Evolutionary conservation across 2,888 invertebrate genomes (phyloP).

Genomic region (Prostheceraeus crozeri): DNA sequence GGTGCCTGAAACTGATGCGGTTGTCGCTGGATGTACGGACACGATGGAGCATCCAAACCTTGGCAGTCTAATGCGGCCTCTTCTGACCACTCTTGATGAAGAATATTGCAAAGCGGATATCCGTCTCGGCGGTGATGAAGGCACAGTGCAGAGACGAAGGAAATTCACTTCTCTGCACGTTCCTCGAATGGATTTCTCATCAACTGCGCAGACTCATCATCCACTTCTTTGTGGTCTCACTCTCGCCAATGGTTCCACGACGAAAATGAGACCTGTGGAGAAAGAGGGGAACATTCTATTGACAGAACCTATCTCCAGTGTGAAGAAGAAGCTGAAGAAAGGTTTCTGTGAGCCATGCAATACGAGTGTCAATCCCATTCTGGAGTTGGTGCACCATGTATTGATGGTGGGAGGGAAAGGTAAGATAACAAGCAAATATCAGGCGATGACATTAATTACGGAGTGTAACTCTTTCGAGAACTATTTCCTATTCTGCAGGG

Average conservation of each 20-base stretch:
- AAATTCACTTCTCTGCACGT: too few species aligned
- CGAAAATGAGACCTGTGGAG: too few species aligned
- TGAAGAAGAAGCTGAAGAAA: constrained; percentile 81
- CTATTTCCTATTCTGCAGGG: too few species aligned
- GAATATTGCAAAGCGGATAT: constrained; percentile 95
- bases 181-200: too few species aligned
- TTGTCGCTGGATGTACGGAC: constrained; percentile 61
- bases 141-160: too few species aligned
- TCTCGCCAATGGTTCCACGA: too few species aligned
- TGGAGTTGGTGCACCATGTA: constrained; percentile 86
- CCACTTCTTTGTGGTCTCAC: too few species aligned
- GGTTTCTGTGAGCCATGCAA: constrained; percentile 52
- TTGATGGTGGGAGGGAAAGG: constrained; percentile 76
- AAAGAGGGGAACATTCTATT: too few species aligned
- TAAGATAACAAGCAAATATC: constrained; percentile 64
- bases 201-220: too few species aligned
- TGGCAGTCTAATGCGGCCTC: constrained; percentile 61
- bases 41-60: constrained; percentile 73
- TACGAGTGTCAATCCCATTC: constrained; percentile 74
- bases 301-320: too few species aligned
- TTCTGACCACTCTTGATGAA: constrained; percentile 80
- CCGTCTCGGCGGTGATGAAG: too few species aligned
- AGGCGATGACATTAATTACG: constrained; percentile 29
- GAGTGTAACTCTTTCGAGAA: too few species aligned
- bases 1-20: constrained; percentile 94